These are phyloP conservation scores for Cardiocondyla obscurior DNA, from an alignment of 1,140 invertebrate genomes.

Conservation along the genomic window DNA sequence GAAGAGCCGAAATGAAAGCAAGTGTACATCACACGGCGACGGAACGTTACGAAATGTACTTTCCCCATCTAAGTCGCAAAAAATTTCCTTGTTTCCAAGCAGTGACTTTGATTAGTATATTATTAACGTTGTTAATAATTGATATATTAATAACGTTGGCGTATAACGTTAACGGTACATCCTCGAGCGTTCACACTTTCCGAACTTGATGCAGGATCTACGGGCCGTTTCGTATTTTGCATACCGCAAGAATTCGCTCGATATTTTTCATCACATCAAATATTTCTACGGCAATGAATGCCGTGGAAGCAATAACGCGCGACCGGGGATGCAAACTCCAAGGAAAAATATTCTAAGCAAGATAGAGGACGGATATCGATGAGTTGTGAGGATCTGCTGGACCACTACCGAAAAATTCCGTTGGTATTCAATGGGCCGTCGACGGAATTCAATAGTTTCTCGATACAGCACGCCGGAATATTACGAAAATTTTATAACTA, in stretches of 20 bases:
- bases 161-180: not conserved
- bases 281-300: slow-evolving; percentile 45
- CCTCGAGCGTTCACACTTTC: not conserved
- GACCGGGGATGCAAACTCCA: slow-evolving; percentile 42
- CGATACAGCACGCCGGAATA: slow-evolving; percentile 8
- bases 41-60: not conserved
- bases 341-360: slow-evolving; percentile 55
- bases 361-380: slow-evolving; percentile 49
- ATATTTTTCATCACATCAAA: slow-evolving; percentile 47
- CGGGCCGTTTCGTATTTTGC: not conserved
- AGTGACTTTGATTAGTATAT: no score
- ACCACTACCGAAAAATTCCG: slow-evolving; percentile 45
- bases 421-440: slow-evolving; percentile 33
- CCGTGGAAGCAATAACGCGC: slow-evolving; percentile 46
- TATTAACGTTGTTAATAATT: no score
- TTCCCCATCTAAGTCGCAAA: not conserved
- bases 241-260: not conserved
- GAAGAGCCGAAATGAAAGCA: not conserved
- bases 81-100: no score
- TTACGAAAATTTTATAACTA: slow-evolving; percentile 41
- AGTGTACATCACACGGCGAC: not conserved
- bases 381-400: slow-evolving; percentile 41
- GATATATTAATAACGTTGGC: not conserved
- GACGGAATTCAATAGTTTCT: slow-evolving; percentile 47
- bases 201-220: slow-evolving; percentile 15